Conservation (phyloP, 2,797 vertebrate species). For the Fistularia tabacaria region DNA sequence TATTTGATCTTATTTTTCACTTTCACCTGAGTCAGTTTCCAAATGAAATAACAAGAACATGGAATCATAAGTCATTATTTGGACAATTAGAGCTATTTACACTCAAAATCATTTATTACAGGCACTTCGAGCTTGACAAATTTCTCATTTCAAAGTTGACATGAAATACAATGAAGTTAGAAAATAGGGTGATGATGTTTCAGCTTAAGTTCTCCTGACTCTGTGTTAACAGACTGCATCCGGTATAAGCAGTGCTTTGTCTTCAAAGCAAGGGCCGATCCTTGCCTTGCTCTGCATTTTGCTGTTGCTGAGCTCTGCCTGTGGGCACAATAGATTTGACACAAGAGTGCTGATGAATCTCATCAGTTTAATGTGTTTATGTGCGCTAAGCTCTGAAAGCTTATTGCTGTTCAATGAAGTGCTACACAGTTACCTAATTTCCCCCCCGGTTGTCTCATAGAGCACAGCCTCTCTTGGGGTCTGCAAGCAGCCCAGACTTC, state of each 20-base stretch:
- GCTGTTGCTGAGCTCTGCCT: slow-evolving; percentile 59
- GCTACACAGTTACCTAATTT: slow-evolving; percentile 77
- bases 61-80: too few species aligned
- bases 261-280: slow-evolving; percentile 18
- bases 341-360: slow-evolving; percentile 81
- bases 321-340: slow-evolving; percentile 75
- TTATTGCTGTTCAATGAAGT: slow-evolving; percentile 81
- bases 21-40: too few species aligned
- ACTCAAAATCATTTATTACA: too few species aligned
- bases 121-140: too few species aligned
- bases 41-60: too few species aligned
- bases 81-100: too few species aligned
- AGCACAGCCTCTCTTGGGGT: slow-evolving; percentile 30
- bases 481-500: slow-evolving; percentile 45
- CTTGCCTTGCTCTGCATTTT: slow-evolving; percentile 25
- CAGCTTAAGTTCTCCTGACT: slow-evolving; percentile 14
- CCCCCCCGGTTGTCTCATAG: slow-evolving; percentile 61
- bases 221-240: slow-evolving; percentile 20
- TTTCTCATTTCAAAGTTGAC: too few species aligned
- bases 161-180: too few species aligned
- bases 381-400: slow-evolving; percentile 75
- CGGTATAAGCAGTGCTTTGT: slow-evolving; percentile 23
- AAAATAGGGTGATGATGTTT: too few species aligned
- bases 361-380: slow-evolving; percentile 81
- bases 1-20: too few species aligned